Base-by-base conservation (phyloP, 2,113 vertebrate species). In the Apistogramma diplotaenia region DNA sequence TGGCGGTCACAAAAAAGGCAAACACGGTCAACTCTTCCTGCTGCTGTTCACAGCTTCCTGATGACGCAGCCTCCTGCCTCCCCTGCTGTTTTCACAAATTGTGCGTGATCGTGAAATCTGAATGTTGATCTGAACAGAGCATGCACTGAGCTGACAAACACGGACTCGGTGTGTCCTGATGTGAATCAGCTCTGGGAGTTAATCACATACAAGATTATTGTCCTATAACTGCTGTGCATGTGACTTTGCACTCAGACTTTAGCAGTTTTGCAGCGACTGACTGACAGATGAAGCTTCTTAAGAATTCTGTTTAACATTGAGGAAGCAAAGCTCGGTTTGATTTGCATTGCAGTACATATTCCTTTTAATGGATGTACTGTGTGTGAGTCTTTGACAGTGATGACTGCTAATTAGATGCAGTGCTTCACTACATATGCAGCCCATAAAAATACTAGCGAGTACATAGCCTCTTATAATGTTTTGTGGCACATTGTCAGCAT, bases 41-140 rank as follows among this genome's bases (percentile, higher is more conserved):
- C 53, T 75, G 16, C 15, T 73, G 35, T 65, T 83, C 10, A 27
- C 51, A 40, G 49, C 31, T 37, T 75, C 21, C 23, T 40, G 23
- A 46, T 16, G 15, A 76, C 70, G 18, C 61, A 19, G 37, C 15
- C 27, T 74, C 21, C 21, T 35, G 35, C 5, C 25, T 1, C 19
- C 23, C 33, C 53, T 43, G 29, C 62, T 78, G 62, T 21, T 73
- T 70, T 37, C 51, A 23, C 40, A 40, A 51, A 70, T 70, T 70
- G 65, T 84, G 74, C 19, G 74, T 83, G 57, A 65, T 80, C 21
- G 31, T 61, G 74, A 81, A 73, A 81, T 84, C 33, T 25, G 19
- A 55, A 31, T 81, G 43, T 72, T 55, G 12, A 86, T 85, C 25
- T 83, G 27, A 82, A 65, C 57, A 25, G 25, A 53, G 29, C 31